phyloP scores from a whole-genome alignment of 2,888 invertebrate species.

The Epiblema foenella region DNA sequence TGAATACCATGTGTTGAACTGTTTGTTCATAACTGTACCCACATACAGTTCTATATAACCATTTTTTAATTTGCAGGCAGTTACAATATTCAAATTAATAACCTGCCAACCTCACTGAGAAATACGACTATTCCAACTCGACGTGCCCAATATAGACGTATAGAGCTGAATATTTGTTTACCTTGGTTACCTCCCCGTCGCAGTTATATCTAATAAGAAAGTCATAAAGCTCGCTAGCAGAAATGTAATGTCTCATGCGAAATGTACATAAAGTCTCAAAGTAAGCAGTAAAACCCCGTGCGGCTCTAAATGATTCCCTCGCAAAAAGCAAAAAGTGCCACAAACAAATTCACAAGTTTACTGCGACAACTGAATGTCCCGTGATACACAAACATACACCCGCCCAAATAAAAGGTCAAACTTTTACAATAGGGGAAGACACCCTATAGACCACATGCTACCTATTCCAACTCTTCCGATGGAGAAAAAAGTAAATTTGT shows the following conservation, averaged over 20 bases:
- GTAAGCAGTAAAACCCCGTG: constrained; percentile 66
- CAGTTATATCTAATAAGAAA: constrained; percentile 68
- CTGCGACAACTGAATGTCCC: constrained; percentile 55
- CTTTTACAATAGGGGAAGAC: constrained; percentile 66
- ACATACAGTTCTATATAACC: neutral
- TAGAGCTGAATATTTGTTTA: constrained; percentile 37
- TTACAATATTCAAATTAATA: constrained; percentile 13
- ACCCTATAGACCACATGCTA: constrained; percentile 74
- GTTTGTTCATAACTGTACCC: neutral
- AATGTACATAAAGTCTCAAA: constrained; percentile 66
- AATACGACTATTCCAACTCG: constrained; percentile 7
- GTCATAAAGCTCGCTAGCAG: constrained; percentile 65
- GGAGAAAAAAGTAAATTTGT: constrained; percentile 78
- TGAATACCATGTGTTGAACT: neutral
- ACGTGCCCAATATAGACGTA: constrained; percentile 1
- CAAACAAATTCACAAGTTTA: constrained; percentile 64
- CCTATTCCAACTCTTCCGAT: constrained; percentile 67
- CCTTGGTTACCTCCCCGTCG: constrained; percentile 54
- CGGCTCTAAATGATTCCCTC: constrained; percentile 59
- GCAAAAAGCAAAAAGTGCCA: constrained; percentile 57
- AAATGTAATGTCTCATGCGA: constrained; percentile 64
- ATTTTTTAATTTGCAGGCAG: no score
- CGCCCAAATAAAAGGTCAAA: constrained; percentile 70
- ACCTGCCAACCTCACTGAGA: neutral
- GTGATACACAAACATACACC: constrained; percentile 54